Evolutionary conservation across 2,888 invertebrate species (phyloP).

Genomic region (Alsophila aescularia): DNA sequence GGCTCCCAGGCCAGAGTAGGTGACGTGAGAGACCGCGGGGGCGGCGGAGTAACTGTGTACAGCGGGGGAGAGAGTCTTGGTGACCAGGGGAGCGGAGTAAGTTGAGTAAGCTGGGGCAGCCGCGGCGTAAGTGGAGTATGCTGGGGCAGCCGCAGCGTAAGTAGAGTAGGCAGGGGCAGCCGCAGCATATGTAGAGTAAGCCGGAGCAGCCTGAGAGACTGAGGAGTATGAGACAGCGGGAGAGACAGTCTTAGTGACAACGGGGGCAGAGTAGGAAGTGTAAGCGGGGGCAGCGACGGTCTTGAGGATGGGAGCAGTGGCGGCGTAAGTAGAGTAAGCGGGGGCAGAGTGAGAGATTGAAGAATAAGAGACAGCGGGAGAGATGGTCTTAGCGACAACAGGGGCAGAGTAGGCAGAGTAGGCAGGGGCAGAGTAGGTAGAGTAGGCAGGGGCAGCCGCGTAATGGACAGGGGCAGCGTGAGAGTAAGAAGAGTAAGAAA

Average conservation of each 20-base stretch:
- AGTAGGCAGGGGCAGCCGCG: conserved; percentile 50
- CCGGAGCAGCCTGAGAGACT: conserved; percentile 59
- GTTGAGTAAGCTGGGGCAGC: conserved; percentile 55
- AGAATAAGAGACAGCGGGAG: conserved; percentile 60
- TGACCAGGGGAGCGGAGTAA: conserved; percentile 57
- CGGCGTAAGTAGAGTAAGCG: conserved; percentile 46
- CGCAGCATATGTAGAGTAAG: too few species aligned
- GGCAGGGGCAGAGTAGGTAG: conserved; percentile 70
- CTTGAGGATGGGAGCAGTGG: conserved; percentile 56
- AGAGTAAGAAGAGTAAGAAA: conserved; percentile 51
- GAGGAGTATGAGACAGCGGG: conserved; percentile 61
- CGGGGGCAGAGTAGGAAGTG: conserved; percentile 64
- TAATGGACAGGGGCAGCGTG: conserved; percentile 53
- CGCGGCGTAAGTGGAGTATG: conserved; percentile 53
- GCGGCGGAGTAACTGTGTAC: conserved; percentile 61
- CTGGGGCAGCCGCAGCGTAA: conserved; percentile 53
- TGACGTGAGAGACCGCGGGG: conserved; percentile 82
- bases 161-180: too few species aligned
- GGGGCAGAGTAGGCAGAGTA: too few species aligned
- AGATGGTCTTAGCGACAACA: conserved; percentile 54
- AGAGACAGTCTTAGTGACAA: conserved; percentile 56
- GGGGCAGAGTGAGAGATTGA: conserved; percentile 61
- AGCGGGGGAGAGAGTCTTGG: too few species aligned
- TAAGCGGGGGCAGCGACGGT: conserved; percentile 55
- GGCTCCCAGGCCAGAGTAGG: conserved; percentile 85